phyloP scores from a whole-genome alignment of 2,113 vertebrate genomes.

The Fulica atra region DNA sequence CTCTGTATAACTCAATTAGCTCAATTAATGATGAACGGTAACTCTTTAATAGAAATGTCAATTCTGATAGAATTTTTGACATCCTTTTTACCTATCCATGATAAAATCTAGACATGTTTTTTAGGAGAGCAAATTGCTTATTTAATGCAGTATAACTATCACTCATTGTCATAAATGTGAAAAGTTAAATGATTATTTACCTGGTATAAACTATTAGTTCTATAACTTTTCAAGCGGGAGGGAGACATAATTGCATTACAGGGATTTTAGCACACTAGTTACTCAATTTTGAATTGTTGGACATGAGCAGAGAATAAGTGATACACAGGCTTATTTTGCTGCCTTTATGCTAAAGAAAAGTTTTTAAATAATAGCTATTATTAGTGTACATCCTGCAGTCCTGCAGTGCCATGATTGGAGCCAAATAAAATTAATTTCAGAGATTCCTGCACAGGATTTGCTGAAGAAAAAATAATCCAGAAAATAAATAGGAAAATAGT shows the following conservation, averaged over 20 bases:
- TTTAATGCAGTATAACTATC: not conserved
- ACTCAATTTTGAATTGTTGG: not conserved
- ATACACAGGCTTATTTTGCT: not conserved
- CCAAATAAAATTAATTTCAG: not conserved
- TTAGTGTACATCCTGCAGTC: not conserved
- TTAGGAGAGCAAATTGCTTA: not conserved
- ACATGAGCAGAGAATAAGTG: not conserved
- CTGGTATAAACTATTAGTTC: not conserved
- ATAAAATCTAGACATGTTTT: not conserved
- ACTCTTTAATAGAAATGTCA: not conserved
- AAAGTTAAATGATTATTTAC: conserved; percentile 41
- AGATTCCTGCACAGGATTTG: not conserved
- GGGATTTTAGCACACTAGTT: not conserved
- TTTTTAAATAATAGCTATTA: not conserved
- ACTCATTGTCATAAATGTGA: conserved; percentile 29
- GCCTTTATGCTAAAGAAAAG: not conserved
- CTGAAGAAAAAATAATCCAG: not conserved
- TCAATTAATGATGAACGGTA: not conserved
- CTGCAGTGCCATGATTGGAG: not conserved
- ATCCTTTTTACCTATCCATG: not conserved
- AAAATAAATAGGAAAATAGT: not conserved
- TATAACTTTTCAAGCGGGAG: not conserved
- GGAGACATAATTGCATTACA: not conserved
- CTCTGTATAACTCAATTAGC: not conserved
- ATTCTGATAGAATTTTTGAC: conserved; percentile 6